These are phyloP conservation scores for Danio choprae DNA, from an alignment of 2,797 vertebrate species.

Conservation along the genomic window DNA sequence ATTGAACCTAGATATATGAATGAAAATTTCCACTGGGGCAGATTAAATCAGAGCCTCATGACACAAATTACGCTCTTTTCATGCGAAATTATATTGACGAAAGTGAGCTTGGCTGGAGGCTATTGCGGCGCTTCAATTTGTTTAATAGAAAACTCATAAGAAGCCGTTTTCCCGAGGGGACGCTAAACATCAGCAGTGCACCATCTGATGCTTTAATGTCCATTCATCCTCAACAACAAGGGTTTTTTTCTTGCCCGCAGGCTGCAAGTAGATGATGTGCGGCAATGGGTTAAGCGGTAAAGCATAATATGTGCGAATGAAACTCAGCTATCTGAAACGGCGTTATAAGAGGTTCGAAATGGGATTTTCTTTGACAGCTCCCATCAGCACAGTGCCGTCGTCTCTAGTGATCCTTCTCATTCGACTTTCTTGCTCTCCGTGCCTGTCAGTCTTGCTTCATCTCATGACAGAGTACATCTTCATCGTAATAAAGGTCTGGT, in stretches of 20 bases:
- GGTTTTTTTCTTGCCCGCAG: neutral
- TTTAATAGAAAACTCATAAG: conserved; percentile 14
- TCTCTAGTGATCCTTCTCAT: neutral
- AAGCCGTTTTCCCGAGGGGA: neutral
- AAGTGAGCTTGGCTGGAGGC: neutral
- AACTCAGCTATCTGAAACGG: conserved; percentile 13
- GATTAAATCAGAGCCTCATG: conserved; percentile 44
- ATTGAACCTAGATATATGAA: conserved; percentile 27
- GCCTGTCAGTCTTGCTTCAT: conserved; percentile 15
- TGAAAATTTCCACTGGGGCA: neutral
- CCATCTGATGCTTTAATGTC: neutral
- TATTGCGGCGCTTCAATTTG: neutral
- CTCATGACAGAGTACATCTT: conserved; percentile 31
- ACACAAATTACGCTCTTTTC: conserved; percentile 45
- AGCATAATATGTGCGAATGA: conserved; percentile 3
- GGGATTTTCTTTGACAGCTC: conserved; percentile 35
- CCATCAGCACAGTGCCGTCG: neutral
- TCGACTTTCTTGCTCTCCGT: neutral
- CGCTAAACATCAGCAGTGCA: neutral
- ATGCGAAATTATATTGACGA: neutral
- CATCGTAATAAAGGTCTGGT: conserved; percentile 1
- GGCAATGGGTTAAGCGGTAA: conserved; percentile 21
- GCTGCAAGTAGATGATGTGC: neutral
- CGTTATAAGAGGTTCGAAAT: conserved; percentile 24
- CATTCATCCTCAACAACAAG: conserved; percentile 1